Conservation (phyloP, 2,888 invertebrate species). For the Germaria angustata region DNA sequence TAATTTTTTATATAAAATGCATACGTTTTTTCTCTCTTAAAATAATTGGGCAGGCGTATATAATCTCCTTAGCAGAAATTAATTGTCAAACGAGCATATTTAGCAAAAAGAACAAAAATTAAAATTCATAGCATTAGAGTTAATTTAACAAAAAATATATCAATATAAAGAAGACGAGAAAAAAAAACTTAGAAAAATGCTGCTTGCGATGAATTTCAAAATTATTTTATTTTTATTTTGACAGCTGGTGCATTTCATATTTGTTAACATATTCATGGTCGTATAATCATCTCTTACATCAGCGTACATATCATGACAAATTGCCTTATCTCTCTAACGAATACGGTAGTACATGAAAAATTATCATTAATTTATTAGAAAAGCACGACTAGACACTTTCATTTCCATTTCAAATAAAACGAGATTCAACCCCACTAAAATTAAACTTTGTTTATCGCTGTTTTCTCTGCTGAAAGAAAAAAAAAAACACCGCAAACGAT, state of each 20-base stretch:
- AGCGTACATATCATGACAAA: neutral
- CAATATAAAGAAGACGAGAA: too few species aligned
- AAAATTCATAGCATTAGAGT: too few species aligned
- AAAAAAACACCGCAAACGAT: neutral
- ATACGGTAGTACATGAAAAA: neutral
- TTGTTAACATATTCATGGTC: neutral
- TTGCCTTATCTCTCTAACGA: neutral
- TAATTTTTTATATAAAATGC: too few species aligned
- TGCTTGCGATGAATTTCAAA: too few species aligned
- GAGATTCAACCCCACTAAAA: neutral
- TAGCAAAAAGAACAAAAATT: too few species aligned
- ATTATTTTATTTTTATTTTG: neutral
- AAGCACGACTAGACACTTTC: neutral
- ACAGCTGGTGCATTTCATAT: neutral
- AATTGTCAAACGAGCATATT: too few species aligned
- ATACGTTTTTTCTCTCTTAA: too few species aligned
- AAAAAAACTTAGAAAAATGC: too few species aligned
- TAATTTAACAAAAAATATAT: too few species aligned
- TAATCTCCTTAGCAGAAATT: too few species aligned
- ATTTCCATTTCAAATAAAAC: constrained; percentile 4
- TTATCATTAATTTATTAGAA: neutral
- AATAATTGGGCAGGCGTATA: too few species aligned
- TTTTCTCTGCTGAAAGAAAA: neutral
- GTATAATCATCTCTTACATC: neutral
- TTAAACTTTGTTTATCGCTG: constrained; percentile 1